Evolutionary conservation across 1,140 invertebrate species (phyloP), one percentile per base, ranked within the genome.

Genomic region (Liolophura sinensis): DNA sequence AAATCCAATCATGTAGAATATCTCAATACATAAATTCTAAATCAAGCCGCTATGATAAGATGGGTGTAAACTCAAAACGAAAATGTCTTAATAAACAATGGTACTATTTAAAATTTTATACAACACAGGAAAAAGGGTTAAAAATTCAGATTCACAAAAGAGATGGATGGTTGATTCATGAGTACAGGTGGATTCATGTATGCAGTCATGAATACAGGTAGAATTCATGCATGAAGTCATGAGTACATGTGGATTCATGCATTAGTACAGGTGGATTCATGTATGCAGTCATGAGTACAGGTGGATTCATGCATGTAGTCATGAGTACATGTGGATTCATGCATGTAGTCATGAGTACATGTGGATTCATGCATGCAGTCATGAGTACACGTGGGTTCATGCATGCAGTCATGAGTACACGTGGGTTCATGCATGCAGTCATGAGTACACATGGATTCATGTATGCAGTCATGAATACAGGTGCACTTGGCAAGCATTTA

Each of bases 191-290:
- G 31, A 40, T 5, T 40, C n/a, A n/a, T n/a, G n/a, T n/a, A n/a
- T n/a, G n/a, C n/a, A n/a, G n/a, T n/a, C n/a, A n/a, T n/a, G n/a
- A n/a, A n/a, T n/a, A n/a, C n/a, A n/a, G n/a, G n/a, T n/a, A n/a
- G n/a, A n/a, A n/a, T n/a, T n/a, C n/a, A 11, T 24, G 31, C 24
- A 22, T 58, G 31, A 27, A 11, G n/a, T 3, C 0, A 46, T 6
- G n/a, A 60, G 20, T 64, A 58, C 18, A 59, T 40, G 48, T 27
- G 14, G 12, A 40, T 64, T 24, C 7, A 46, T 48, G 22, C n/a
- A 59, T 64, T 25, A 40, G 31, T 59, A 60, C 31, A 22, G 59
- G 20, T 58, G 27, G 31, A 31, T 27, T 15, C 59, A 59, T 60
- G 6, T 64, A 55, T 40, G 1, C 7, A 48, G n/a, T 12, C 46